Evolutionary conservation across 2,888 invertebrate species (phyloP).

Genomic region (Agrypnus murinus): DNA sequence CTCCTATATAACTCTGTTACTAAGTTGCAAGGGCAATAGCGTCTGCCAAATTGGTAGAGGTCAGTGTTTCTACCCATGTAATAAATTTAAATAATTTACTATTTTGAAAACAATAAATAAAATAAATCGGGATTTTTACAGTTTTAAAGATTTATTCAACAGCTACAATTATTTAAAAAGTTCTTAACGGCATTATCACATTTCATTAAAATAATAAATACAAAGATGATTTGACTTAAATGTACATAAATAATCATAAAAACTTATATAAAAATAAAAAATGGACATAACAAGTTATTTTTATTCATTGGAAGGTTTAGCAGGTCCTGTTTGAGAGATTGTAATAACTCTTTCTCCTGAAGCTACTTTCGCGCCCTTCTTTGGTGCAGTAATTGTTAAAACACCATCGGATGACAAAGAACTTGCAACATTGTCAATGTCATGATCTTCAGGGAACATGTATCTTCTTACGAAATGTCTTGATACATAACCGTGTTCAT

Average conservation of each 20-base stretch:
- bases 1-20: background rate
- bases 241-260: no score
- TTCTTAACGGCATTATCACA: no score
- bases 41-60: background rate
- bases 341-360: slow-evolving; percentile 81
- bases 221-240: no score
- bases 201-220: no score
- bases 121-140: no score
- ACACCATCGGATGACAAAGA: slow-evolving; percentile 89
- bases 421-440: slow-evolving; percentile 82
- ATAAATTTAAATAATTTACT: no score
- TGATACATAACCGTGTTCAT: slow-evolving; percentile 88
- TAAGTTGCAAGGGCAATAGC: background rate
- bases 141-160: no score
- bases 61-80: background rate
- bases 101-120: no score
- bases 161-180: no score
- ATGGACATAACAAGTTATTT: slow-evolving; percentile 9
- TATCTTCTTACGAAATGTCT: slow-evolving; percentile 84
- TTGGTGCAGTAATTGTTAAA: slow-evolving; percentile 83
- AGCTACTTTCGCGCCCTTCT: slow-evolving; percentile 71
- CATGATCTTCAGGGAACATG: slow-evolving; percentile 79
- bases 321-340: slow-evolving; percentile 83
- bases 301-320: slow-evolving; percentile 70
- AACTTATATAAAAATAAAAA: slow-evolving; percentile 23